These are phyloP conservation scores for Eupithecia dodoneata DNA, from an alignment of 2,888 invertebrate species.

Conservation along the genomic window DNA sequence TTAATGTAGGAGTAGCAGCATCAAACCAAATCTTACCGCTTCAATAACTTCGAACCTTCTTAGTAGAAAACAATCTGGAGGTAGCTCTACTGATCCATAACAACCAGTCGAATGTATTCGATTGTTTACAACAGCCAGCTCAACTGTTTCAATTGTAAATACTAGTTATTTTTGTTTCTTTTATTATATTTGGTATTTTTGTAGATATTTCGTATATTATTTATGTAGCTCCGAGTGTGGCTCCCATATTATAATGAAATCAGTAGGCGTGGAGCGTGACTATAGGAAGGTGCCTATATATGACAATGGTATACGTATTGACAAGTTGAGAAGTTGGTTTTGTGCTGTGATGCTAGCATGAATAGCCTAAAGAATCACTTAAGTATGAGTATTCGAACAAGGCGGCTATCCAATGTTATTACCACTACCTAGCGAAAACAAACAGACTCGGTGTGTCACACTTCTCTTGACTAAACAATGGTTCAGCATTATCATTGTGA, in stretches of 20 bases:
- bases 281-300: background rate
- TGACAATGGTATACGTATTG: slow-evolving; percentile 17
- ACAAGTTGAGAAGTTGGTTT: slow-evolving; percentile 23
- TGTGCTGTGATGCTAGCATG: slow-evolving; percentile 10
- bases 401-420: slow-evolving; percentile 38
- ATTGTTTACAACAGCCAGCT: background rate
- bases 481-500: slow-evolving; percentile 63
- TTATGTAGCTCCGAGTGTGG: background rate
- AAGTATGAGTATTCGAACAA: slow-evolving; percentile 28
- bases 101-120: background rate
- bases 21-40: background rate
- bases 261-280: slow-evolving; percentile 14
- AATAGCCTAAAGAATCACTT: slow-evolving; percentile 16
- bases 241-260: slow-evolving; percentile 9
- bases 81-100: background rate
- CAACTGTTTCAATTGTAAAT: too few species aligned
- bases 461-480: slow-evolving; percentile 67
- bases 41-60: background rate
- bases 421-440: slow-evolving; percentile 70
- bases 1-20: background rate
- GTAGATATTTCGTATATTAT: background rate
- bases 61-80: background rate
- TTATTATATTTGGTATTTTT: background rate
- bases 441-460: slow-evolving; percentile 64
- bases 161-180: background rate